Evolutionary conservation across 2,797 vertebrate genomes (phyloP), one percentile per base, ranked within the genome.

Genomic region (Triplophysa yarkandensis): DNA sequence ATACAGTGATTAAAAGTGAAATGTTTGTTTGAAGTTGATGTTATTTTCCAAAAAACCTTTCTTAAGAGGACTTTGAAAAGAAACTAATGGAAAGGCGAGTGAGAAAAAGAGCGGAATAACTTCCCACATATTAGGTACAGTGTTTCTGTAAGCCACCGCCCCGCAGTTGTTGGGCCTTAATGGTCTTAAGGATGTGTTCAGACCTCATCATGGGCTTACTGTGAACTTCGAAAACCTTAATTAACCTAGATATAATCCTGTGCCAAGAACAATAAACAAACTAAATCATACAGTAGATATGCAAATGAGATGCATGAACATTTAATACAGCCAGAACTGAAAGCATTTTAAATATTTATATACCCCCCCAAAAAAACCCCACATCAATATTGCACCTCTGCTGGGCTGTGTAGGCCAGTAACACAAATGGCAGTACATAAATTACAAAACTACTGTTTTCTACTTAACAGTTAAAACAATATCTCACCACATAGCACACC

Each of bases 21-120:
- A 92, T 92, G 92, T 92, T 93, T 92, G 89, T 92, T 92, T 92
- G 91, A 92, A 91, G 90, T 90, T 88, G 86, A 90, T 92, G 88
- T 90, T 92, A 92, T 93, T 93, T 92, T 89, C 76, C 82, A 34
- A 73, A 54, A 88, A 88, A 86, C 69, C 86, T 88, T 83, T 90
- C 89, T 90, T 90, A 83, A 90, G 88, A 92, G 90, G 88, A 89
- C 91, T 92, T 90, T 77, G 82, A 80, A 74, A 87, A 82, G 82
- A 83, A 80, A 87, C 63, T 79, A 60, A 79, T 57, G 79, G 69
- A 85, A 83, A 79, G 65, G 34, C 85, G 84, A 85, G 85, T 86
- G 85, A 82, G 86, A 88, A 83, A 84, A 83, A 81, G 80, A 81
- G 79, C 69, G 62, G 77, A 89, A 80, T 83, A 81, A 85, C 88